Evolutionary conservation across 2,113 vertebrate genomes (phyloP).

Genomic region (Catharus fuscescens): DNA sequence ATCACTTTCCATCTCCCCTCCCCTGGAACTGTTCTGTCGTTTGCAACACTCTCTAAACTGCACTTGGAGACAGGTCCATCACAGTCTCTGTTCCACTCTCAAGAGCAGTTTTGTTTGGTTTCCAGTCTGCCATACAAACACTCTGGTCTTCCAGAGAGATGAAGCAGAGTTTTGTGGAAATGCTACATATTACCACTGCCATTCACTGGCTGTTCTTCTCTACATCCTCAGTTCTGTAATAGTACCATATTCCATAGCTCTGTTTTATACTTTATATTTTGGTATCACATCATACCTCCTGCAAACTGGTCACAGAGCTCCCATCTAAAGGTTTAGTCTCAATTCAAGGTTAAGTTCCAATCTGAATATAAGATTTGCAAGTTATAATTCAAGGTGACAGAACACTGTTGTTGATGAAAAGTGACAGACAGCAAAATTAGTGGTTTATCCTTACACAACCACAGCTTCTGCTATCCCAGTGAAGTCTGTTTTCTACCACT

Average conservation of each 20-base stretch:
- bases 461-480: neutral
- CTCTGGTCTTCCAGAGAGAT: neutral
- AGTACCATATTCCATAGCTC: neutral
- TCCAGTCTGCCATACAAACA: neutral
- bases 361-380: neutral
- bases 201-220: neutral
- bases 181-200: neutral
- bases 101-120: neutral
- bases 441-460: neutral
- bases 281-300: neutral
- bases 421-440: neutral
- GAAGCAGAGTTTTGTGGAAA: neutral
- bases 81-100: accelerated
- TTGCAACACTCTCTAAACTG: neutral
- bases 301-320: neutral
- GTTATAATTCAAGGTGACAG: neutral
- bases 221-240: neutral
- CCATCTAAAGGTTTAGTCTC: neutral
- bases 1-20: neutral
- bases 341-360: neutral
- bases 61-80: neutral
- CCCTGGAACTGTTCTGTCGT: neutral
- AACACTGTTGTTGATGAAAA: neutral
- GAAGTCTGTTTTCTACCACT: neutral
- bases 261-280: neutral